A percentile compares a stretch with the other conserved stretches of the same genome.
Evolutionary conservation across 2,113 vertebrate genomes (phyloP).

Genomic region (Chloropsis hardwickii): DNA sequence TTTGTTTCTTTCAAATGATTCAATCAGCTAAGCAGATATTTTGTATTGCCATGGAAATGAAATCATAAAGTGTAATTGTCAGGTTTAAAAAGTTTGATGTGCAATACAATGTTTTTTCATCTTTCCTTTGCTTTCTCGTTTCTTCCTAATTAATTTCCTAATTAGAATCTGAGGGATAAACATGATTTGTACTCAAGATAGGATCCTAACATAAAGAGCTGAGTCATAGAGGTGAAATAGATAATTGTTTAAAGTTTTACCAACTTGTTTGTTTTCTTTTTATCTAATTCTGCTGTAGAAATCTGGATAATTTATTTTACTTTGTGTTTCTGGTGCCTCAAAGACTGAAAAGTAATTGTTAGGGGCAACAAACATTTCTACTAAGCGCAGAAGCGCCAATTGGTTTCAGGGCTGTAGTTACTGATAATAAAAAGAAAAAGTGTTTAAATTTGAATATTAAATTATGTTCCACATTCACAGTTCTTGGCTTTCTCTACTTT

Average conservation of each 20-base stretch:
- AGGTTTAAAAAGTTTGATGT: not conserved
- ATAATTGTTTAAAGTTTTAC: not conserved
- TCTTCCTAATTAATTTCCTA: slow-evolving; percentile 19
- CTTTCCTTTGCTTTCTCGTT: not conserved
- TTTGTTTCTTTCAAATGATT: not conserved
- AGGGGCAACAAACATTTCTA: not conserved
- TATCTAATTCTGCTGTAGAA: not conserved
- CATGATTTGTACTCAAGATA: not conserved
- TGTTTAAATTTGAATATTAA: not conserved
- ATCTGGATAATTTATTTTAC: not conserved
- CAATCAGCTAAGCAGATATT: not conserved
- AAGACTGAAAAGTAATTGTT: not conserved
- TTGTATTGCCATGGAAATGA: slow-evolving; percentile 18
- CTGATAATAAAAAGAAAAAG: not conserved
- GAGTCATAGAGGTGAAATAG: not conserved
- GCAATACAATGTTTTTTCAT: not conserved
- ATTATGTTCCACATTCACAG: not conserved
- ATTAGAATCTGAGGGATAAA: not conserved
- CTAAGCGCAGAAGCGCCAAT: not conserved
- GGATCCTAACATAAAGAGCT: not conserved
- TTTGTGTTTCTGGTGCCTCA: not conserved
- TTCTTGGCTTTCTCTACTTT: not conserved
- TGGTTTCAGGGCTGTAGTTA: not conserved
- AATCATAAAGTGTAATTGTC: slow-evolving; percentile 3
- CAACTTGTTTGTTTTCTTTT: not conserved